phyloP scores from a whole-genome alignment of 2,888 invertebrate species.

The Lithosia quadra region DNA sequence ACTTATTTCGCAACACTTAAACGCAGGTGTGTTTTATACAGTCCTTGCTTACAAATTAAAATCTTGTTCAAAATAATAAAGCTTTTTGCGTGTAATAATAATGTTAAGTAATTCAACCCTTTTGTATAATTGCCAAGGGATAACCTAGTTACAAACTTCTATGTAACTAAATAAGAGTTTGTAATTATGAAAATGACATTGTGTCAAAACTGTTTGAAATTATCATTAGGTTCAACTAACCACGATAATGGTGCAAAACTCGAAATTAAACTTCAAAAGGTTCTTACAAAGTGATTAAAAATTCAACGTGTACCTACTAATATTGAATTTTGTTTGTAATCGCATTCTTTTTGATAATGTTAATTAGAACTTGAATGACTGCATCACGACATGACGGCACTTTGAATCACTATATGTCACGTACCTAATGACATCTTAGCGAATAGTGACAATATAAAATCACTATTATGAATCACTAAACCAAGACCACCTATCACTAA shows the following conservation, averaged over 20 bases:
- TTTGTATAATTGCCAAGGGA: conserved; percentile 47
- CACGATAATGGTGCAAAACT: conserved; percentile 5
- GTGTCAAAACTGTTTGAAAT: conserved; percentile 21
- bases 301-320: not conserved
- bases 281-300: not conserved
- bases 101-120: conserved; percentile 44
- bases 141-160: conserved; percentile 49
- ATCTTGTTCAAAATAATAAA: conserved; percentile 32
- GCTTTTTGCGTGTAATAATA: conserved; percentile 40
- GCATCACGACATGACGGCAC: too few species aligned
- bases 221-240: conserved; percentile 23
- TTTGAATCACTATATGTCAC: too few species aligned
- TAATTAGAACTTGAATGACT: not conserved
- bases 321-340: not conserved
- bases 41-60: conserved; percentile 34
- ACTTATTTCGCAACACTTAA: conserved; percentile 32
- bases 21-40: conserved; percentile 36
- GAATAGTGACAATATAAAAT: too few species aligned
- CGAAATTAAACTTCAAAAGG: conserved; percentile 8
- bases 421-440: too few species aligned
- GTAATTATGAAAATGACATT: conserved; percentile 35
- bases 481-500: too few species aligned
- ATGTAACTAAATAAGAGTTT: conserved; percentile 45
- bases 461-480: too few species aligned
- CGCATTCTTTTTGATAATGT: not conserved